Conservation (phyloP, 2,888 invertebrate genomes). For the Sminthurinus aureus region DNA sequence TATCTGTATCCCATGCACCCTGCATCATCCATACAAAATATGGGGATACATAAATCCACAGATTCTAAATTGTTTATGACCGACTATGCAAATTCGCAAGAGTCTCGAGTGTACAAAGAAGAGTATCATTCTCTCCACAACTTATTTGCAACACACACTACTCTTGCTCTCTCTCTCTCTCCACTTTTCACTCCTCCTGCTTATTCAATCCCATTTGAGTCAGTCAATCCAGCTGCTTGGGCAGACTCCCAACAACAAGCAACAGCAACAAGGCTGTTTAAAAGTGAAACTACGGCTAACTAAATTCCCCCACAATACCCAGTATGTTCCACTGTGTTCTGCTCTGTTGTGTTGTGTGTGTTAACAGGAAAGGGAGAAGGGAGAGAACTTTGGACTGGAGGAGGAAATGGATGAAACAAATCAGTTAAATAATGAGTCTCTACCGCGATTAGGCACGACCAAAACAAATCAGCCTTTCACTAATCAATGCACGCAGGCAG, state of each 20-base stretch:
- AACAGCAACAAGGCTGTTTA: neutral
- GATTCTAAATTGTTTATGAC: conserved; percentile 15
- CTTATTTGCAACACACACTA: neutral
- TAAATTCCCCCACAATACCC: too few species aligned
- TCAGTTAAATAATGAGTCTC: conserved; percentile 37
- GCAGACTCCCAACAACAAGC: neutral
- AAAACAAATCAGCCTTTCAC: conserved; percentile 17
- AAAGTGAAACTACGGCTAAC: too few species aligned
- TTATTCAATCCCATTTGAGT: neutral
- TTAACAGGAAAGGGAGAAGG: neutral
- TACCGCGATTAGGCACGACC: conserved; percentile 36
- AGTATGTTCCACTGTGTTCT: too few species aligned
- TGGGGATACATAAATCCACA: neutral
- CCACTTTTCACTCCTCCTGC: too few species aligned
- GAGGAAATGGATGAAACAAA: conserved; percentile 11
- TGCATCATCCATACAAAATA: neutral
- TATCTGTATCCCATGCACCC: neutral
- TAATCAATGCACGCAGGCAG: conserved; percentile 12
- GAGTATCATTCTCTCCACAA: neutral
- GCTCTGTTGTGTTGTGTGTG: too few species aligned
- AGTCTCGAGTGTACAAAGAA: neutral
- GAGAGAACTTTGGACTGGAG: too few species aligned
- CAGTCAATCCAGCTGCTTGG: neutral
- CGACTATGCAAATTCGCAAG: neutral
- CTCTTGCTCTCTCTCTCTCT: neutral